Base-by-base conservation (phyloP, 2,797 vertebrate genomes). In the Sebastes elongatus region DNA sequence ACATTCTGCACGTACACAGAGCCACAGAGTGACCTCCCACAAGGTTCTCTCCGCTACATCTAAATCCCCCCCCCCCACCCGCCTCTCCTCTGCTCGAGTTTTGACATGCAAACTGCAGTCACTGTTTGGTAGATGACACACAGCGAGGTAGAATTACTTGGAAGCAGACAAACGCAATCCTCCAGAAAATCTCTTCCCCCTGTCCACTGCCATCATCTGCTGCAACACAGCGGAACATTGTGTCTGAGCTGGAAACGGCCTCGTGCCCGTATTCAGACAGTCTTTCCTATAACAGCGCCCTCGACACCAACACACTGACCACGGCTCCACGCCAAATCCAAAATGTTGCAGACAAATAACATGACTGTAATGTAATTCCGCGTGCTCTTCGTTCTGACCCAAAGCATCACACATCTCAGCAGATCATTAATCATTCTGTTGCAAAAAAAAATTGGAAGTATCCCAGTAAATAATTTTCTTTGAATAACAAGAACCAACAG, bases 1-100 rank as follows among this genome's bases (percentile, higher is more conserved):
- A 81, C 77, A 76, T 93, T 89, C 87, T 89, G 91, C 92, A 95
- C 92, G 85, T 93, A 93, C 86, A 55, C 88, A 84, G 27, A 86
- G 69, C 86, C 84, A 56, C 79, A 81, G 76, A 81, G 80, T 85
- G 87, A 92, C 89, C 90, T 92, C 90, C 86, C 80, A 89, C 86
- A 83, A 64, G 66, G 59, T 81, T 87, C 71, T 55, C 75, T 66
- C 49, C 52, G 10, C 87, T 68, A 66, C 83, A 61, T 57, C 65
- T 76, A 80, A 56, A 70, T n/a, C 18, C 8, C 49, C 20, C 8
- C 49, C 20, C 0, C 4, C 4, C 42, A 3, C 42, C 7, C 35
- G 0, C 18, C 27, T 66, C 46, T 49, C 20, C 71, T 60, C 72
- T 23, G 65, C 78, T 20, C 6, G 61, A 74, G 32, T 35, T 77